These are phyloP conservation scores for Ceratoteleas bidentatus DNA, from an alignment of 1,140 invertebrate genomes.

Conservation along the genomic window DNA sequence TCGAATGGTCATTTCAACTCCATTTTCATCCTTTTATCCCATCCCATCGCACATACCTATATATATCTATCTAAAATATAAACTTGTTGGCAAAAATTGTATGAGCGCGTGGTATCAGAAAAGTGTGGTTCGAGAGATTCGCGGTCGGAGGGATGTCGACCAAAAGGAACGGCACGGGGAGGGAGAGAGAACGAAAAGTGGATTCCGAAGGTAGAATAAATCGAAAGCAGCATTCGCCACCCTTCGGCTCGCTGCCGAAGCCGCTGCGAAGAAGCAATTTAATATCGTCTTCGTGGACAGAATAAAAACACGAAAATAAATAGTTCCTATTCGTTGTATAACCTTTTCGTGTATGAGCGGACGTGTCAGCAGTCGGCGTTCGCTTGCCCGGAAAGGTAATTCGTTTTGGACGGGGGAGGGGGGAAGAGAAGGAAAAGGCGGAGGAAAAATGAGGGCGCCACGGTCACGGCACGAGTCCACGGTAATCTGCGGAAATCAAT, in stretches of 20 bases:
- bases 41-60: no score
- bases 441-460: no score
- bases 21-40: no score
- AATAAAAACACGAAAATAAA: constrained; percentile 75
- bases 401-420: constrained; percentile 19
- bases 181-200: constrained; percentile 36
- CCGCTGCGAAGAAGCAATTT: constrained; percentile 70
- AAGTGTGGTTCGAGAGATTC: constrained; percentile 37
- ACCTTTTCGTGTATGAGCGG: constrained; percentile 51
- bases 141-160: constrained; percentile 16
- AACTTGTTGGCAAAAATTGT: constrained; percentile 17
- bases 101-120: constrained; percentile 20
- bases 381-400: constrained; percentile 40
- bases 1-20: no score
- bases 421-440: no score
- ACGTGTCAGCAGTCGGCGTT: constrained; percentile 48
- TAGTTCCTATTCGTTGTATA: constrained; percentile 67
- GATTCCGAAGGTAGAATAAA: constrained; percentile 53
- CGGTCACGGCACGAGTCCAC: background rate
- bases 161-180: constrained; percentile 33
- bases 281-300: constrained; percentile 72
- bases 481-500: constrained; percentile 16
- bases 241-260: constrained; percentile 21
- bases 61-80: background rate
- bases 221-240: constrained; percentile 51